Evolutionary conservation across 2,888 invertebrate species (phyloP), one percentile per base, ranked within the genome.

Genomic region (Drosophila pegasa): DNA sequence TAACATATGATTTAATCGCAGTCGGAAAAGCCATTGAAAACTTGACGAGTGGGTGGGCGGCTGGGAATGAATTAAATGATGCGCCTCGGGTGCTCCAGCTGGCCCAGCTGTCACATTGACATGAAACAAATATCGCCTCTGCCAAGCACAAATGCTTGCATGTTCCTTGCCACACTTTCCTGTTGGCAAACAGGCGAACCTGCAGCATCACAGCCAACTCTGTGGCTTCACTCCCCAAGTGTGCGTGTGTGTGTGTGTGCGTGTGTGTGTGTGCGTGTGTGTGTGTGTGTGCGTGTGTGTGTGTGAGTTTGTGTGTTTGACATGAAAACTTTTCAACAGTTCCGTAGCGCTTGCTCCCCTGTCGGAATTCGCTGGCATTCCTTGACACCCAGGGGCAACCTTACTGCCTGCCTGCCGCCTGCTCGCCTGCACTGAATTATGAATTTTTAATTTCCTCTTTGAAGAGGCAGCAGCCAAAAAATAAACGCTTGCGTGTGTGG

Each of bases 401-500:
- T 18, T 35, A 14, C 20, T 25, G 20, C 14, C 31, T 20, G 51
- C 33, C 38, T n/a, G n/a, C n/a, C n/a, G n/a, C n/a, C 20, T 25
- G 20, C 14, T 25, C 14, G 51, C 33, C 38, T 27, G 40, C 10
- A 6, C 55, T 40, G 20, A 68, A 55, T 65, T 58, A 75, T 77
- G 71, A 67, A 77, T 61, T 77, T 75, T 52, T 60, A 71, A 82
- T 82, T 74, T 74, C 67, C 43, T 47, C 22, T 57, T 47, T 35
- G 57, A 38, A 33, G 27, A 18, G 25, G 40, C 55, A 29, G n/a
- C 48, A 16, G 18, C 2, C 35, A 16, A 43, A 25, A 43, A 48
- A 45, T 54, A 52, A 38, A 52, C 33, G 38, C 29, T 27, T 18
- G 52, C 38, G 9, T 29, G 18, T 38, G 22, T 43, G 55, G 9